phyloP scores from a whole-genome alignment of 1,140 invertebrate species.

The Pinna nobilis region DNA sequence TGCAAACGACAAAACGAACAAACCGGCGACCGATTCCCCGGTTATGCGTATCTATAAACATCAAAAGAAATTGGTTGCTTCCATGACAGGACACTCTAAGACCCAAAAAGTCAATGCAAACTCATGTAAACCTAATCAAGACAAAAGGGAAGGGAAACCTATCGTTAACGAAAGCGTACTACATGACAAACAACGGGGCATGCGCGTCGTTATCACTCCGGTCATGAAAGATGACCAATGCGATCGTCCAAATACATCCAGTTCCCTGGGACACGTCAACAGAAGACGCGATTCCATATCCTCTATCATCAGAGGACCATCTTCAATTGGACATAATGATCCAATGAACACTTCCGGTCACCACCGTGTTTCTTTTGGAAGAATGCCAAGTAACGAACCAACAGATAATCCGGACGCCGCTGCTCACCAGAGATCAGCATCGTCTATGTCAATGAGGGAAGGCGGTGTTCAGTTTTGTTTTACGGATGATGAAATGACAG shows the following conservation, averaged over 20 bases:
- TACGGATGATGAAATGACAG: conserved; percentile 16
- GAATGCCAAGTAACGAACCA: not conserved
- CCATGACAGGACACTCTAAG: not conserved
- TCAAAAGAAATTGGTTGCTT: conserved; percentile 6
- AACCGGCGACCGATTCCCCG: not conserved
- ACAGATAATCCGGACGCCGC: not conserved
- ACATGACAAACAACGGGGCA: not conserved
- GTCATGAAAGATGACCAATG: too few relatives aligned
- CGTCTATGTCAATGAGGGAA: conserved; percentile 30
- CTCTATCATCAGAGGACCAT: not conserved
- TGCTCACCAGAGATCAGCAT: conserved; percentile 17
- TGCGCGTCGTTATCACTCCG: too few relatives aligned
- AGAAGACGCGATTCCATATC: conserved; percentile 1
- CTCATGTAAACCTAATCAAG: not conserved
- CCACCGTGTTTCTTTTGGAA: conserved; percentile 26
- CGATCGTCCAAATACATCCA: not conserved
- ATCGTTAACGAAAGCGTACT: not conserved
- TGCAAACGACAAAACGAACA: not conserved
- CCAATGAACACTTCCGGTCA: conserved; percentile 5
- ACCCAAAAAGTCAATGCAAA: not conserved
- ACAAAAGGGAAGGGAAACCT: not conserved
- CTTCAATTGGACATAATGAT: conserved; percentile 6
- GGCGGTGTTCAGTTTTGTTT: conserved; percentile 19
- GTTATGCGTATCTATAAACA: conserved; percentile 7
- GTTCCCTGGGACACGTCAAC: not conserved